Evolutionary conservation across 2,797 vertebrate species (phyloP).

Genomic region (Orientallactaga sibirica): DNA sequence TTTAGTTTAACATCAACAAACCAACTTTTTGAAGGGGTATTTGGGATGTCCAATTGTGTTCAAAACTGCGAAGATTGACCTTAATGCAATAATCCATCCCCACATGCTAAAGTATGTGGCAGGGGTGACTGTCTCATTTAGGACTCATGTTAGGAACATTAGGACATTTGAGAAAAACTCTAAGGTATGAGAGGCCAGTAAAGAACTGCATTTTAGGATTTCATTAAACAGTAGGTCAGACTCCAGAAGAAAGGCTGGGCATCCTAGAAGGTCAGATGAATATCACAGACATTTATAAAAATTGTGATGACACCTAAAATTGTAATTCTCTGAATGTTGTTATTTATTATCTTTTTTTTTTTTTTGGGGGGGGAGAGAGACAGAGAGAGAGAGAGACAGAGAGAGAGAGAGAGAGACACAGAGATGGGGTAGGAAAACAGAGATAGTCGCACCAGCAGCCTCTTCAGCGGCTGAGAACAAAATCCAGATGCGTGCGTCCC

Average conservation of each 20-base stretch:
- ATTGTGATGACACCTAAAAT: neutral
- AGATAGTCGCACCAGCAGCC: too few species aligned
- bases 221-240: neutral
- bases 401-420: too few species aligned
- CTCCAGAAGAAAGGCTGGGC: neutral
- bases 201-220: neutral
- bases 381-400: too few species aligned
- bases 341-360: too few species aligned
- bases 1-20: neutral
- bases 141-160: too few species aligned
- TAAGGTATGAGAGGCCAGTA: neutral
- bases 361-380: too few species aligned
- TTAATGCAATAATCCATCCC: neutral
- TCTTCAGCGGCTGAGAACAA: too few species aligned
- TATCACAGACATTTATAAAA: neutral
- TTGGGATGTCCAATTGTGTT: fast-evolving
- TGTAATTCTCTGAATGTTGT: neutral
- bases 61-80: fast-evolving
- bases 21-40: fast-evolving
- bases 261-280: fast-evolving
- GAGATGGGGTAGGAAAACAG: too few species aligned
- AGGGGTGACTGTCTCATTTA: too few species aligned
- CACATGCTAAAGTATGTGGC: fast-evolving
- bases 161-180: too few species aligned
- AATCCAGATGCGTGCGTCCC: too few species aligned